These are phyloP conservation scores for Eueremaeus valkanovi DNA, from an alignment of 2,888 invertebrate species.

Conservation along the genomic window DNA sequence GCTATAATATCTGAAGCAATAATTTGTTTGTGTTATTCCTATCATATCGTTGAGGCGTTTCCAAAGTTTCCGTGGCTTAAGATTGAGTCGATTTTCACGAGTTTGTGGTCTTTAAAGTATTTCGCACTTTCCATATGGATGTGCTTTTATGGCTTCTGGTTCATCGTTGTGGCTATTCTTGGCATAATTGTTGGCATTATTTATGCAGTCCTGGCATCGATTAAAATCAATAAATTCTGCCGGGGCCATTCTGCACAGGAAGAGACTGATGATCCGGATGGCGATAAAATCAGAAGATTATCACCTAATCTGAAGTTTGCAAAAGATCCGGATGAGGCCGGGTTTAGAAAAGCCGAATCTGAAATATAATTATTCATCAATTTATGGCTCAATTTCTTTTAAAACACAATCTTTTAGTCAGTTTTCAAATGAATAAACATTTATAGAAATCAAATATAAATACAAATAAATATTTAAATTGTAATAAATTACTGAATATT, in stretches of 20 bases:
- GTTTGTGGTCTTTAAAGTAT: neutral
- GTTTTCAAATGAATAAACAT: too few species aligned
- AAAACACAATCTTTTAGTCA: too few species aligned
- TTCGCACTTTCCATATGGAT: neutral
- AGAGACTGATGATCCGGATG: slow-evolving; percentile 7
- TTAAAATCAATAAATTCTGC: neutral
- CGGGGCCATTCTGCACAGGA: neutral
- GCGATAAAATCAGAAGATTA: neutral
- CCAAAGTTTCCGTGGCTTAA: neutral
- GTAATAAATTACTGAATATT: too few species aligned
- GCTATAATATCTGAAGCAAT: neutral
- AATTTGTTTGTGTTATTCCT: neutral
- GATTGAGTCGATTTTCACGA: neutral
- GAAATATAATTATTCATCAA: too few species aligned
- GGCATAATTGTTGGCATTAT: neutral
- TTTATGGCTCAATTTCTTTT: too few species aligned
- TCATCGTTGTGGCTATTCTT: neutral
- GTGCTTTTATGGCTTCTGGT: neutral
- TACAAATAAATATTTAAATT: too few species aligned
- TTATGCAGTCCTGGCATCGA: neutral
- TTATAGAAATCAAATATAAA: too few species aligned
- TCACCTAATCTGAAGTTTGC: slow-evolving; percentile 19
- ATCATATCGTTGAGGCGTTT: slow-evolving; percentile 7
- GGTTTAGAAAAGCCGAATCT: too few species aligned
- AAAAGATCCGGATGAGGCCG: too few species aligned